Base-by-base conservation (phyloP, 1,140 invertebrate species). In the Subanguina moxae region DNA sequence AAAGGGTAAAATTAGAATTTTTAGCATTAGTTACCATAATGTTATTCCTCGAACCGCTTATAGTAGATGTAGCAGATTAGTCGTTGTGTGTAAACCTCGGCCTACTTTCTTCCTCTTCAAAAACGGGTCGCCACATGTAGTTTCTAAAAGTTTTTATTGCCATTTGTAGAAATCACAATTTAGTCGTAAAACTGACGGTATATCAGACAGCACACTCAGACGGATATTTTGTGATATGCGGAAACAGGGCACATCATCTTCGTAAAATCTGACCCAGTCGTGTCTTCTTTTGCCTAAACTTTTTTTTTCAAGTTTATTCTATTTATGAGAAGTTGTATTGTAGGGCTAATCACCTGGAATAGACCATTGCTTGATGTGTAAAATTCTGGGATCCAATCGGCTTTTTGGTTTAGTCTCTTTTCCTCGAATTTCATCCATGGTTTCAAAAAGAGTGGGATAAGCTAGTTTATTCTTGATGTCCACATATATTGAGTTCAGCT, bases 361-460 rank as follows among this genome's bases (percentile, higher is more conserved):
- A 3, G 48, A 52, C 48, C 48, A 52, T 52, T 52, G n/a, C 23
- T 52, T 52, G 48, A 52, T 52, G 48, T 52, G 23, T 15, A 52
- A 19, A 19, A 52, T 21, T 25, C 48, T 25, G 15, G 48, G 48
- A 52, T 52, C 48, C 1, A 21, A 21, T 52, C 23, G 1, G 23
- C 8, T 21, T 19, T 25, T 52, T 5, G 48, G 48, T 8, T 19
- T 25, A 15, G 48, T 52, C 3, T 52, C 48, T 19, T 19, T 25
- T 52, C 48, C 48, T 19, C 48, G 48, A 15, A 52, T 52, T 15
- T 52, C 48, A 25, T 52, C 23, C 48, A 52, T 52, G 48, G 48
- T 52, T 8, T 52, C 48, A 25, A 52, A 52, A 15, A 52, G 48
- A 1, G 23, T 52, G n/a, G n/a, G 48, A 15, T 52, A 52, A 15